These are phyloP conservation scores for Bucorvus abyssinicus DNA, from an alignment of 2,797 vertebrate species.

Conservation along the genomic window DNA sequence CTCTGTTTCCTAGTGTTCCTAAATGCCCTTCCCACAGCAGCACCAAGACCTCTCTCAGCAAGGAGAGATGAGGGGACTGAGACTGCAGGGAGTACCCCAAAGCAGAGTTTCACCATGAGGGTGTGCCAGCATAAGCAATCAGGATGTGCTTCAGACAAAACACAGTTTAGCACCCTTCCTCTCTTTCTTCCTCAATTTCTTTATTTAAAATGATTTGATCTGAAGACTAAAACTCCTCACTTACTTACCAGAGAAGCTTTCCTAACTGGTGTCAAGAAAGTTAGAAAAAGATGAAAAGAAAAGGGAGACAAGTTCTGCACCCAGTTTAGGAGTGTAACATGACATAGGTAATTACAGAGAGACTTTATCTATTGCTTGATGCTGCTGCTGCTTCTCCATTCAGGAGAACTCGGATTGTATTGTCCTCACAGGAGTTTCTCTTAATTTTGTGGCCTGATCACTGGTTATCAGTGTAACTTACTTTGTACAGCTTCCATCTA, in stretches of 20 bases:
- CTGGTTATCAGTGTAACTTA: background rate
- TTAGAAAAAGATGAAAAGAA: background rate
- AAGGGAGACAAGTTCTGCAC: background rate
- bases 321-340: background rate
- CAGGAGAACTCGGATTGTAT: background rate
- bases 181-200: background rate
- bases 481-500: background rate
- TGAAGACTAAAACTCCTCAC: background rate
- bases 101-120: background rate
- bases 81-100: background rate
- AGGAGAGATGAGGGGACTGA: background rate
- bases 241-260: background rate
- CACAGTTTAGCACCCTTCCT: background rate
- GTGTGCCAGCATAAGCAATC: background rate
- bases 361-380: background rate
- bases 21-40: background rate
- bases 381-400: background rate
- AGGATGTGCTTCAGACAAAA: background rate
- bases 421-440: background rate
- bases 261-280: background rate
- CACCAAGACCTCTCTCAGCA: background rate
- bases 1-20: background rate
- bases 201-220: background rate
- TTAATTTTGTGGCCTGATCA: background rate
- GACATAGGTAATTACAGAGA: background rate